Base-by-base conservation (phyloP, 2,797 vertebrate genomes). In the Hippocampus kuda region DNA sequence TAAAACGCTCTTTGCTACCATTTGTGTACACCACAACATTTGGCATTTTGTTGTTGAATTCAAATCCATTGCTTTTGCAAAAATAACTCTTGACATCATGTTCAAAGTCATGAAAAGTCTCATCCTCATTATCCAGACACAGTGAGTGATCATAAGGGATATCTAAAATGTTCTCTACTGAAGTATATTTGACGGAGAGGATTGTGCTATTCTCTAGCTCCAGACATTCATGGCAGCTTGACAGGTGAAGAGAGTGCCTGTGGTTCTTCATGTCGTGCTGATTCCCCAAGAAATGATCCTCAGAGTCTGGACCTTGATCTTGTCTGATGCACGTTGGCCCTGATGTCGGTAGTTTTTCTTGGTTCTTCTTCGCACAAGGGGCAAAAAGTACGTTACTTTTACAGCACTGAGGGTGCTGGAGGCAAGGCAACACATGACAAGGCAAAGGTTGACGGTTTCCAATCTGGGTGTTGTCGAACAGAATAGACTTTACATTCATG, bases 131-230 rank as follows among this genome's bases (percentile, higher is more conserved):
- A 5, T 77, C 80, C 8, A 65, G 65, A 1, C 46, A 65, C 0
- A 64, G 73, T 10, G 67, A 77, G 68, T 64, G 78, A 7, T 93
- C 91, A 0, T 91, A 84, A 0, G 94, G 91, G 6, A 97, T 93
- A 59, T 95, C 93, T 0, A 93, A 92, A 69, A 96, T 93, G 88
- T 95, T 91, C 75, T 99, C 95, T 0, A 85, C 91, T 0, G 95
- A 98, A 1, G 96, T 93, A 34, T 88, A 94, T 77, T 84, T 93
- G 56, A 99, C 92, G 0, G 96, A 95, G 1, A 95, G 92, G 0
- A 98, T 98, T 80, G 97, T 98, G 82, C 93, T 95, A 84, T 79
- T 94, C 76, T 99, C 97, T 9, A 99, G 87, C 72, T 97, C 91
- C 83, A 95, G 78, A 53, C 97, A 99, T 73, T 99, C 96, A 0